Conservation (phyloP, 2,797 vertebrate species). For the Gadopsis marmoratus region DNA sequence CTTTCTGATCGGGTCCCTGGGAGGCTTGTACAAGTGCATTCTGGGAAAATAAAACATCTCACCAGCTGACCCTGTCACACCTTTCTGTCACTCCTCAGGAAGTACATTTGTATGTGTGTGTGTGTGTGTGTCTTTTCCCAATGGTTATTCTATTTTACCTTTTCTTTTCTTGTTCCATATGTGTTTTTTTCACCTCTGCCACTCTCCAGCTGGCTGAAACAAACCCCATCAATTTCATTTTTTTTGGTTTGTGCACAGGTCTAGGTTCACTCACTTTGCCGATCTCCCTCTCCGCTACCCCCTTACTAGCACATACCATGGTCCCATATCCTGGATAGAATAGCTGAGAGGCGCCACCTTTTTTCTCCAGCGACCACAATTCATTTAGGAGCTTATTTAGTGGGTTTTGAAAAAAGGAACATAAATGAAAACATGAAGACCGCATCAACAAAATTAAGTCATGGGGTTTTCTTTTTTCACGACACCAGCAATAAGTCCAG, state of each 20-base stretch:
- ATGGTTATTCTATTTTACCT: constrained; percentile 11
- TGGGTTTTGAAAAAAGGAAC: background rate
- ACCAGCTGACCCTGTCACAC: constrained; percentile 63
- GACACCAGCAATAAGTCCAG: background rate
- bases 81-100: constrained; percentile 50
- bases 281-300: background rate
- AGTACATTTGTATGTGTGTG: constrained; percentile 32
- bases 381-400: background rate
- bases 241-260: background rate
- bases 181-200: background rate
- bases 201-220: background rate
- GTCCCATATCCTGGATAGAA: background rate
- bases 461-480: constrained; percentile 5
- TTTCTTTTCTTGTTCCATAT: constrained; percentile 7
- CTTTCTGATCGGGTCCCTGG: constrained; percentile 50
- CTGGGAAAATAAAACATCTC: constrained; percentile 55
- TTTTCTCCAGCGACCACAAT: background rate
- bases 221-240: background rate
- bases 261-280: background rate
- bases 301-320: background rate
- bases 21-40: constrained; percentile 54
- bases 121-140: constrained; percentile 3
- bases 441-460: constrained; percentile 1
- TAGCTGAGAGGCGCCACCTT: background rate
- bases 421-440: constrained; percentile 11